Base-by-base conservation (phyloP, 2,888 invertebrate species). In the Drosophila acutilabella region DNA sequence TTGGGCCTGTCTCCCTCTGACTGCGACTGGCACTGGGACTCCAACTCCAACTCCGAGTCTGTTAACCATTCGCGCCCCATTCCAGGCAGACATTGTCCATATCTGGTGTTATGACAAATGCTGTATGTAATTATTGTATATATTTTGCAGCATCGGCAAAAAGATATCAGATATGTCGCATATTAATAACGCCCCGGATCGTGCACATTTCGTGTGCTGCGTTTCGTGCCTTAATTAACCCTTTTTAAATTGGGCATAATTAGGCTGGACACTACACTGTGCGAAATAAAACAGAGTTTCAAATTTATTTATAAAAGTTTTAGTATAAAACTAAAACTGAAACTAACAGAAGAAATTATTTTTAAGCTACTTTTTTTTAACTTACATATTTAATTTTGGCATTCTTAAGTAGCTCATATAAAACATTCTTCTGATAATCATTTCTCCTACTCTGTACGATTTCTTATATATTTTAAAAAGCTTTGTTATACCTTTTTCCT, bases 231-330 rank as follows among this genome's bases (percentile, higher is more conserved):
- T 90, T 90, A 90, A 90, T 90, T 90, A 90, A 89, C 88, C 89
- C 87, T 90, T 89, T 89, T 89, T 89, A 90, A 90, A 90, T 90
- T 89, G 90, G 83, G 81, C 89, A 89, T 89, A 89, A 88, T 88
- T 88, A 88, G 85, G 81, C 68, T 58, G 51, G 56, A 26, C 48
- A 45, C 30, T 56, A 23, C 89, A 86, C 88, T 80, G 70, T 10
- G 1, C 57, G 5, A 57, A 64, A 50, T 47, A 23, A 10, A 4
- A 8, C 3, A 1, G 33, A 33, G 11, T 33, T 11, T 4, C 18
- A 10, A 10, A 33, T 10, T 4, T 10, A 33, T 33, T 11, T 33
- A 5, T 18, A 6, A 40, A n/a, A 40, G 6, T n/a, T 40, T 5
- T 6, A 6, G 14, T 1, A n/a, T 3, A 40, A 40, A 40, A 40